Percentiles rank a stretch among this genome's conserved stretches.
Conservation (phyloP, 1,140 invertebrate species). For the Papilio dardanus region DNA sequence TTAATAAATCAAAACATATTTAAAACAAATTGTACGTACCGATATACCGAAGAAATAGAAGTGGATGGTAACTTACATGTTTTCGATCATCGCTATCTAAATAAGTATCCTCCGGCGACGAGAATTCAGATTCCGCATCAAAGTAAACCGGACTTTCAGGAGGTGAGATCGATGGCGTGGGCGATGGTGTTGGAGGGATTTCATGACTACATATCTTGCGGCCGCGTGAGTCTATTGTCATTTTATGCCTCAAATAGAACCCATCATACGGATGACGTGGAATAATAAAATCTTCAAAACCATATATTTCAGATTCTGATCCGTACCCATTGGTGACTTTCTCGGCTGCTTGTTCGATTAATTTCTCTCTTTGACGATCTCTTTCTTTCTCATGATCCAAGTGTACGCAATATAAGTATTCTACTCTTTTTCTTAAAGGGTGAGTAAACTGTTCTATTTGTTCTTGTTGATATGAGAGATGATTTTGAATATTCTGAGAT, state of each 20-base stretch:
- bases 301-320: slow-evolving; percentile 52
- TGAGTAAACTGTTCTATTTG: slow-evolving; percentile 21
- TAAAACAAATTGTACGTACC: slow-evolving; percentile 25
- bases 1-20: not conserved
- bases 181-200: slow-evolving; percentile 61
- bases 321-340: slow-evolving; percentile 34
- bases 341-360: not conserved
- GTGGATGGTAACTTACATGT: slow-evolving; percentile 62
- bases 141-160: slow-evolving; percentile 43
- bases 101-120: slow-evolving; percentile 34
- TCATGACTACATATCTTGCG: slow-evolving; percentile 76
- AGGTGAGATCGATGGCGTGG: slow-evolving; percentile 55
- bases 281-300: slow-evolving; percentile 65
- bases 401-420: slow-evolving; percentile 52
- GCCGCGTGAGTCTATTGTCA: slow-evolving; percentile 69
- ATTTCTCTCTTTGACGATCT: slow-evolving; percentile 35
- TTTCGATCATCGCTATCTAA: slow-evolving; percentile 45
- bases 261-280: slow-evolving; percentile 80
- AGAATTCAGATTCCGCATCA: slow-evolving; percentile 38
- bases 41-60: slow-evolving; percentile 23
- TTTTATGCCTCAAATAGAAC: slow-evolving; percentile 75
- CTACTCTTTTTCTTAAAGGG: slow-evolving; percentile 34
- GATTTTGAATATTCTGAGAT: slow-evolving; percentile 15
- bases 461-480: slow-evolving; percentile 20
- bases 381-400: slow-evolving; percentile 51